Base-by-base conservation (phyloP, 2,113 vertebrate genomes). In the Elachura formosa region DNA sequence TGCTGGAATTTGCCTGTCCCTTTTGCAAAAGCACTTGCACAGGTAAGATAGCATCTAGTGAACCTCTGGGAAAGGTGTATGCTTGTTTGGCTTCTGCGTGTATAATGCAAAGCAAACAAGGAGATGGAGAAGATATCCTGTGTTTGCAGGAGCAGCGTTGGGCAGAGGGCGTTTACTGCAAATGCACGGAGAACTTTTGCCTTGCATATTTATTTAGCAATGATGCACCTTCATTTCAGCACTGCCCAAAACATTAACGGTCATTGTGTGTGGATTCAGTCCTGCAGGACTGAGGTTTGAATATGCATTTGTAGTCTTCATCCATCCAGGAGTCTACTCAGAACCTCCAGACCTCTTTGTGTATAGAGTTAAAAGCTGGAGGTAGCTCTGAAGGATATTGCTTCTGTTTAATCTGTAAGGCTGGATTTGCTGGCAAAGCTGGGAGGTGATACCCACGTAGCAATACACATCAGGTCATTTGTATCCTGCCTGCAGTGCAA, bases 61-160 rank as follows among this genome's bases (percentile, higher is more conserved):
- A 90, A 96, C 94, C 93, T 93, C 85, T 96, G 94, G 89, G 87
- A 96, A 88, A 72, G 82, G 48, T 89, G 48, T 71, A 45, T 3
- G 28, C 67, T 90, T 96, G 71, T 95, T 94, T 96, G 92, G 63
- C 55, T 94, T 73, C 52, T 0, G 29, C 52, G 76, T 86, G 88
- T 51, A 36, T 85, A 90, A 87, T 87, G 78, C 90, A 94, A 88
- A 96, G 87, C 94, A 94, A 96, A 87, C 91, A 95, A 85, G 89
- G 58, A 95, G 91, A 93, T 96, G 74, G 80, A 82, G 87, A 73
- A 89, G 91, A 79, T 94, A 94, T 38, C 90, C 71, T 77, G 9
- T 95, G 75, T 87, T 96, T 96, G 82, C 84, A 40, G 73, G 67
- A 96, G 75, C 78, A 69, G 46, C 63, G 63, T 22, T 91, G 87